Conservation (phyloP, 2,888 invertebrate species). For the Aphodius granarius region DNA sequence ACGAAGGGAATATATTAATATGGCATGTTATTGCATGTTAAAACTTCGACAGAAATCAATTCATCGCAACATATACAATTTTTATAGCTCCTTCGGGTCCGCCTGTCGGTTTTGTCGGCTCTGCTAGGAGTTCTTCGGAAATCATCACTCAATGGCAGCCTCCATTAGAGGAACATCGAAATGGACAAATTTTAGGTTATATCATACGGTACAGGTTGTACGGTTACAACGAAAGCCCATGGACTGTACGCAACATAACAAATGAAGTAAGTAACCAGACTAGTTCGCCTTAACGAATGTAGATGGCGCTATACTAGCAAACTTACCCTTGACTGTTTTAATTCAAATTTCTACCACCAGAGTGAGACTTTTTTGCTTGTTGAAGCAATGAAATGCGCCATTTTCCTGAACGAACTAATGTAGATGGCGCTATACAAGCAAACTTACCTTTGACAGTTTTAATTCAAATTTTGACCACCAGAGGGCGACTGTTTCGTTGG, state of each 20-base stretch:
- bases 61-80: background rate
- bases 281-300: background rate
- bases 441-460: too few species aligned
- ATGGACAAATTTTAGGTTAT: slow-evolving; percentile 94
- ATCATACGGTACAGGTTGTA: slow-evolving; percentile 87
- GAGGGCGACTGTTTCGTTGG: too few species aligned
- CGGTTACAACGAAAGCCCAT: slow-evolving; percentile 90
- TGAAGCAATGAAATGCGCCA: too few species aligned
- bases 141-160: slow-evolving; percentile 98
- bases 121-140: slow-evolving; percentile 90
- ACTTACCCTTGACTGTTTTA: too few species aligned
- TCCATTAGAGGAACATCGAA: slow-evolving; percentile 90
- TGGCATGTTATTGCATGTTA: slow-evolving; percentile 3
- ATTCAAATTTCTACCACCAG: too few species aligned
- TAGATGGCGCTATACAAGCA: too few species aligned
- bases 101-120: slow-evolving; percentile 92
- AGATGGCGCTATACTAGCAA: too few species aligned
- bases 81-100: slow-evolving; percentile 91
- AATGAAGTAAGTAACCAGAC: slow-evolving; percentile 62
- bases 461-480: too few species aligned
- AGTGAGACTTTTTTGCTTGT: too few species aligned
- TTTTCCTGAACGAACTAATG: too few species aligned
- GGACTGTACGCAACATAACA: slow-evolving; percentile 89
- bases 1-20: too few species aligned
- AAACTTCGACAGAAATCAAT: background rate